Evolutionary conservation across 2,888 invertebrate genomes (phyloP).

Genomic region (Girardia tigrina): DNA sequence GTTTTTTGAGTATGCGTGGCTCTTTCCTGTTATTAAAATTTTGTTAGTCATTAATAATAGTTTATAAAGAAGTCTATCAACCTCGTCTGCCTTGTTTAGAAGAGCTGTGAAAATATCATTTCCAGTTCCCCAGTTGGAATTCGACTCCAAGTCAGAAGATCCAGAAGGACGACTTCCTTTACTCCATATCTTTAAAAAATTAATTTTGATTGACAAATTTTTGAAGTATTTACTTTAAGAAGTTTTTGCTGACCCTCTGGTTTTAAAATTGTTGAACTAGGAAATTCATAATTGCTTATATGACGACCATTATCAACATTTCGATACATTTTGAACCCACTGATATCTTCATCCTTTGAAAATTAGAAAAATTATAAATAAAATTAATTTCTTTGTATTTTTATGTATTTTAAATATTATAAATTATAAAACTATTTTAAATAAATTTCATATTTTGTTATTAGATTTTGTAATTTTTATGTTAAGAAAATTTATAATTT

Average conservation of each 20-base stretch:
- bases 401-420: neutral
- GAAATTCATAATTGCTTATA: conserved; percentile 32
- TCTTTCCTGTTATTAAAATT: too few relatives aligned
- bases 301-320: conserved; percentile 42
- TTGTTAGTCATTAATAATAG: too few relatives aligned
- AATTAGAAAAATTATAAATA: neutral
- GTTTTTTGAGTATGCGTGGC: too few relatives aligned
- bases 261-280: conserved; percentile 26
- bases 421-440: too few relatives aligned
- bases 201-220: neutral
- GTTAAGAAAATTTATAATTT: too few relatives aligned
- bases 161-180: conserved; percentile 39
- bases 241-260: neutral
- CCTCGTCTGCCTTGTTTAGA: conserved; percentile 51
- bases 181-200: conserved; percentile 47
- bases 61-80: too few relatives aligned
- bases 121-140: conserved; percentile 51
- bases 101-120: conserved; percentile 50
- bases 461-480: too few relatives aligned
- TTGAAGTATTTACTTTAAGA: conserved; percentile 24
- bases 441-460: too few relatives aligned
- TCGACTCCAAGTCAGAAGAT: conserved; percentile 43
- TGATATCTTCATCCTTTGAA: conserved; percentile 48
- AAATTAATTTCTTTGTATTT: neutral
- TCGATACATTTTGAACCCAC: conserved; percentile 50